phyloP scores from a whole-genome alignment of 2,113 vertebrate genomes.

The Ondatra zibethicus region DNA sequence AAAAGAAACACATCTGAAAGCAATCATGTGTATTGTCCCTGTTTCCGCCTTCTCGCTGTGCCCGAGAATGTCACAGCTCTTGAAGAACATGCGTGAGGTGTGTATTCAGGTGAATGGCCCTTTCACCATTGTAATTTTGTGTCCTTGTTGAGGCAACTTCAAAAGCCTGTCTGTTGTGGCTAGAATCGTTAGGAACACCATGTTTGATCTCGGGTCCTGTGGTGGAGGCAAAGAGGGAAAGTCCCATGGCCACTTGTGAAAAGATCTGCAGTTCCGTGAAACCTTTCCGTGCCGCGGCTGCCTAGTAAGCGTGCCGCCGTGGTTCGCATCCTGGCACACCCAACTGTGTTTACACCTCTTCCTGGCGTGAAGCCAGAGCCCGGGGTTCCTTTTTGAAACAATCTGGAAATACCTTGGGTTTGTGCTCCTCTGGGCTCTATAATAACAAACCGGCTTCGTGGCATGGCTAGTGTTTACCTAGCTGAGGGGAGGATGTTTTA shows the following conservation, averaged over 20 bases:
- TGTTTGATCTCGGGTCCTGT: not conserved
- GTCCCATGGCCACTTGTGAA: not conserved
- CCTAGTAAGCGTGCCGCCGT: not conserved
- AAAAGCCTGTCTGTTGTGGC: not conserved
- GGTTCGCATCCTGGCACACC: conserved; percentile 60
- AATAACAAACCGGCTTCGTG: conserved; percentile 75
- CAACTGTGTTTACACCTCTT: conserved; percentile 71
- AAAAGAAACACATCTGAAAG: not conserved
- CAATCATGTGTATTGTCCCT: not conserved
- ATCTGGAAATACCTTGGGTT: conserved; percentile 75
- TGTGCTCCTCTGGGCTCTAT: conserved; percentile 73
- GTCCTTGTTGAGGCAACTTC: not conserved
- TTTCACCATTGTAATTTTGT: not conserved
- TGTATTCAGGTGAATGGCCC: not conserved
- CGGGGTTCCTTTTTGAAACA: conserved; percentile 78
- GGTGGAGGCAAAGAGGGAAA: not conserved
- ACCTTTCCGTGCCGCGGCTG: not conserved
- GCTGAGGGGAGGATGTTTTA: conserved; percentile 80
- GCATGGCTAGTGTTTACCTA: conserved; percentile 80
- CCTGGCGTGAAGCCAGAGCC: conserved; percentile 67
- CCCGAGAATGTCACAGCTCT: not conserved
- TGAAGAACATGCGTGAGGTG: not conserved
- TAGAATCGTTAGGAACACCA: not conserved
- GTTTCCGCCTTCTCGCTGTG: not conserved
- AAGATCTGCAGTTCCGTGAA: not conserved